These are phyloP conservation scores for Hydrozoanthus tunicans DNA, from an alignment of 64 coral and sea anemone species.

Conservation along the genomic window DNA sequence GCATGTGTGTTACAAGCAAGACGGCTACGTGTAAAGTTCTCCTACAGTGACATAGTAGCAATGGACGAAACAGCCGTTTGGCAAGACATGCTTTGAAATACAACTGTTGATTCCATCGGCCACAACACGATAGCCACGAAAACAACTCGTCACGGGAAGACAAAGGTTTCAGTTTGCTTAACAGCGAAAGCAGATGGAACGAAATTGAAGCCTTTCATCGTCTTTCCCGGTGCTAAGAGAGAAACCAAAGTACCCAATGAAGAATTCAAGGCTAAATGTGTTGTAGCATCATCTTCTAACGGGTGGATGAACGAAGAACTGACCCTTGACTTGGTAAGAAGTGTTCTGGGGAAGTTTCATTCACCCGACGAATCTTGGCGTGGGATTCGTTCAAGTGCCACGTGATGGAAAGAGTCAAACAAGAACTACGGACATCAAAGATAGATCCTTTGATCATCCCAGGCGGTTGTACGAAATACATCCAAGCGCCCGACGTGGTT, in stretches of 20 bases:
- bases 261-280: conserved; percentile 42
- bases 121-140: not conserved
- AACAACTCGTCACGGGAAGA: conserved; percentile 7
- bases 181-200: not conserved
- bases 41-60: conserved; percentile 3
- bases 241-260: conserved; percentile 15
- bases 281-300: conserved; percentile 28
- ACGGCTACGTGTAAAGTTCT: not conserved
- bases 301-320: not conserved
- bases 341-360: conserved; percentile 21
- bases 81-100: not conserved
- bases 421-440: conserved; percentile 19
- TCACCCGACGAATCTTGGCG: conserved; percentile 10
- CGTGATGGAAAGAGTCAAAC: conserved; percentile 1
- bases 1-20: conserved; percentile 51
- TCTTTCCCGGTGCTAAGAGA: not conserved
- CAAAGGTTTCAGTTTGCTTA: conserved; percentile 18
- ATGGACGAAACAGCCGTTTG: conserved; percentile 39
- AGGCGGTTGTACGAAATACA: conserved; percentile 3
- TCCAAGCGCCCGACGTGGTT: too few species aligned
- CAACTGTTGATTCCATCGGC: conserved; percentile 18
- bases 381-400: conserved; percentile 39
- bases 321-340: conserved; percentile 6
- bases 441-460: not conserved
- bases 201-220: not conserved